Conservation (phyloP, 2,113 vertebrate species). For the Cinclus mexicanus region DNA sequence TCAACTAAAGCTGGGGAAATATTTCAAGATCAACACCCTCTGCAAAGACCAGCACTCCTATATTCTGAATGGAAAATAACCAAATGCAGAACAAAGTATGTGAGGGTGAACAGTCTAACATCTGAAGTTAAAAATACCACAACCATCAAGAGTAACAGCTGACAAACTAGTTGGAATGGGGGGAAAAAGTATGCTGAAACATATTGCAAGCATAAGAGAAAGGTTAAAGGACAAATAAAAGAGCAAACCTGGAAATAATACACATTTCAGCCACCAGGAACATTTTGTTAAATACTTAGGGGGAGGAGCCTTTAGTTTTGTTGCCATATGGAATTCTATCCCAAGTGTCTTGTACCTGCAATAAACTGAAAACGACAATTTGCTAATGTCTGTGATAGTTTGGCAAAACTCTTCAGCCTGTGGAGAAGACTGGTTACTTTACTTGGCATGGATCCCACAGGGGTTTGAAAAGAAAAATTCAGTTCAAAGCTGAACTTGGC, state of each 20-base stretch:
- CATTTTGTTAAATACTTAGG: not conserved
- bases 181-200: not conserved
- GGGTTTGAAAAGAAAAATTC: not conserved
- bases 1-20: not conserved
- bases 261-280: not conserved
- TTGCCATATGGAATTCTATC: not conserved
- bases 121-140: not conserved
- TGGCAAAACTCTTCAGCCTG: not conserved
- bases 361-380: not conserved
- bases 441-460: not conserved
- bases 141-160: not conserved
- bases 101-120: not conserved
- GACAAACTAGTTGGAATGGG: not conserved
- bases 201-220: not conserved
- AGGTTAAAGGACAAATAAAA: not conserved
- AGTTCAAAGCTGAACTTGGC: not conserved
- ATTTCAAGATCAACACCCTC: not conserved
- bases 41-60: not conserved
- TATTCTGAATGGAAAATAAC: not conserved
- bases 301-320: not conserved
- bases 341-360: not conserved
- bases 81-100: not conserved
- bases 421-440: not conserved
- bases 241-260: not conserved
- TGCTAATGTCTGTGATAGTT: not conserved